Evolutionary conservation across 2,888 invertebrate species (phyloP).

Genomic region (Zhengitettix transpicula): DNA sequence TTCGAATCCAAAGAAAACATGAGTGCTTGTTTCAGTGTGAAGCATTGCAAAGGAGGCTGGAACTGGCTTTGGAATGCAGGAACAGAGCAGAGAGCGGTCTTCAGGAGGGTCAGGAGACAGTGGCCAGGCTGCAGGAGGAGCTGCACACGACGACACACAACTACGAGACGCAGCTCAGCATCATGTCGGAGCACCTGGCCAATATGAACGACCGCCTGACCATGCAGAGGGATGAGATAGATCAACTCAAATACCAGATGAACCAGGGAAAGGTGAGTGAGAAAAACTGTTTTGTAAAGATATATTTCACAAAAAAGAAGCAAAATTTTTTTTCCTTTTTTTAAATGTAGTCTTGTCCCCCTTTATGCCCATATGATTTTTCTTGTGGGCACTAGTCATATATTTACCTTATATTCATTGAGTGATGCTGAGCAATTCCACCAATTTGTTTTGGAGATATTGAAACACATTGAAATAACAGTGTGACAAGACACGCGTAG

Average conservation of each 20-base stretch:
- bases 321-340: background rate
- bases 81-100: slow-evolving; percentile 33
- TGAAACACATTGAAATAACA: too few species aligned
- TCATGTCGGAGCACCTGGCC: slow-evolving; percentile 62
- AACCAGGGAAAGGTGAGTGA: slow-evolving; percentile 18
- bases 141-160: slow-evolving; percentile 39
- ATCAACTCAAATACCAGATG: slow-evolving; percentile 45
- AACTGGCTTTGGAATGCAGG: slow-evolving; percentile 35
- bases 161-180: slow-evolving; percentile 55
- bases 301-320: background rate
- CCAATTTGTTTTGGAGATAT: too few species aligned
- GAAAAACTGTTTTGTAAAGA: background rate
- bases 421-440: too few species aligned
- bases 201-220: slow-evolving; percentile 74
- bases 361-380: too few species aligned
- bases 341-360: background rate
- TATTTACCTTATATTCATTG: too few species aligned
- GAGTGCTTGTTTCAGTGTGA: slow-evolving; percentile 26
- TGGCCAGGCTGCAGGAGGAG: slow-evolving; percentile 46
- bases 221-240: slow-evolving; percentile 61
- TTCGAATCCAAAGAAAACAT: too few species aligned
- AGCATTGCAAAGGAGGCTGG: slow-evolving; percentile 35
- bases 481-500: too few species aligned
- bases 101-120: slow-evolving; percentile 27
- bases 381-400: too few species aligned